Base-by-base conservation (phyloP, 92 coral and sea anemone species). In the Porites rus region DNA sequence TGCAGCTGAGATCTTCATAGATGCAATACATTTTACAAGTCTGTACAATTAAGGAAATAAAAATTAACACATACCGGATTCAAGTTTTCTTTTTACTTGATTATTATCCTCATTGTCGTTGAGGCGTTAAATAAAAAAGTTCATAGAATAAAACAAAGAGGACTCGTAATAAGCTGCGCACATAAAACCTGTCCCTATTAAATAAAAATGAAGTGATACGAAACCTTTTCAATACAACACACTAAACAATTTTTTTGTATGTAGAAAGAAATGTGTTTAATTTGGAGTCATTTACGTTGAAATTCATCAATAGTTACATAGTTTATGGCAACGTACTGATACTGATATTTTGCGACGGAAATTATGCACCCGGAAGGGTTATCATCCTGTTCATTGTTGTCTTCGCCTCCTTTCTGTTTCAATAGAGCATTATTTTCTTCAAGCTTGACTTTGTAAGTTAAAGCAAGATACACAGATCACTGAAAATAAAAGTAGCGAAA, bases 1-100 rank as follows among this genome's bases (percentile, higher is more conserved):
- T 74, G 78, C 84, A 51, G 91, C 72, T 28, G 31, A 28, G 62
- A 90, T 82, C 19, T 87, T 93, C 82, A 90, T 87, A 74, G 88
- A 64, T 80, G 88, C 96, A 83, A 93, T 87, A 62, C 86, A 80
- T 81, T 90, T 93, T 81, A 93, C 93, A 38, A 93, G 90, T 82
- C 95, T 92, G 81, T 67, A 17, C 72, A 84, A 86, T 75, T 62
- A 68, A 72, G 13, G 67, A 87, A 81, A 75, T 20, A 24, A 70
- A 31, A 21, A 31, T 21, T 69, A 25, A 28, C 31, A 28, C 31
- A 28, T 28, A 28, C 31, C 31, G 31, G 4, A 28, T 28, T 28
- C 31, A 28, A 28, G 31, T 28, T 28, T 28, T 28, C 31, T 28
- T 28, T 28, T 28, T 28, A 28, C 31, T 28, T 28, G 31, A 28